phyloP scores from a whole-genome alignment of 2,888 invertebrate genomes.

The Conus canariensis region DNA sequence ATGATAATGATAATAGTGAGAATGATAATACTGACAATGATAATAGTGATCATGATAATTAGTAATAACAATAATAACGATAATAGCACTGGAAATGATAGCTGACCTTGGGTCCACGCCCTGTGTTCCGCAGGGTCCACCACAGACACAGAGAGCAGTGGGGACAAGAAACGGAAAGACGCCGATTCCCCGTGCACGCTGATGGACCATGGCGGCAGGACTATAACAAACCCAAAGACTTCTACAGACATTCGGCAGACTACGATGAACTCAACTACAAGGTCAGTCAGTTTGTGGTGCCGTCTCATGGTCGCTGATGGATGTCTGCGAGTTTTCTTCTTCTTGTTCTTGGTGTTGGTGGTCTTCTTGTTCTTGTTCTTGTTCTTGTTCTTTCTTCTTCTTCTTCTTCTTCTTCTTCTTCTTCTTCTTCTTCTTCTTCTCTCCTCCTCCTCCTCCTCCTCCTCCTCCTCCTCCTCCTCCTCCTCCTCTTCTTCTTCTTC shows the following conservation, averaged over 20 bases:
- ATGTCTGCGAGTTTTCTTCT: background rate
- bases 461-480: no score
- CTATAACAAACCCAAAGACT: constrained; percentile 64
- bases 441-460: no score
- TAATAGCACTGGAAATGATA: no score
- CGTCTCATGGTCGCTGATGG: background rate
- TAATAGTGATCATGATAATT: constrained; percentile 32
- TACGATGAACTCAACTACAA: constrained; percentile 70
- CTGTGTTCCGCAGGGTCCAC: constrained; percentile 64
- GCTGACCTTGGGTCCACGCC: no score
- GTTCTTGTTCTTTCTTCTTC: no score
- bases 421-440: background rate
- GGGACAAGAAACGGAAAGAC: constrained; percentile 72
- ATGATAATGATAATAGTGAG: no score
- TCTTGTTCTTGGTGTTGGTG: background rate
- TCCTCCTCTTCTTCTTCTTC: no score
- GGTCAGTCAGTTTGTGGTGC: constrained; percentile 23
- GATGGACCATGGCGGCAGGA: constrained; percentile 74
- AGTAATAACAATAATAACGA: constrained; percentile 34
- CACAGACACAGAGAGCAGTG: constrained; percentile 73
- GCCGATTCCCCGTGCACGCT: constrained; percentile 72
- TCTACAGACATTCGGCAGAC: constrained; percentile 71
- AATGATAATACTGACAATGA: background rate
- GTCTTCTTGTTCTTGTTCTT: background rate
- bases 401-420: background rate